Evolutionary conservation across 2,888 invertebrate species (phyloP).

Genomic region (Perizoma affinitatum): DNA sequence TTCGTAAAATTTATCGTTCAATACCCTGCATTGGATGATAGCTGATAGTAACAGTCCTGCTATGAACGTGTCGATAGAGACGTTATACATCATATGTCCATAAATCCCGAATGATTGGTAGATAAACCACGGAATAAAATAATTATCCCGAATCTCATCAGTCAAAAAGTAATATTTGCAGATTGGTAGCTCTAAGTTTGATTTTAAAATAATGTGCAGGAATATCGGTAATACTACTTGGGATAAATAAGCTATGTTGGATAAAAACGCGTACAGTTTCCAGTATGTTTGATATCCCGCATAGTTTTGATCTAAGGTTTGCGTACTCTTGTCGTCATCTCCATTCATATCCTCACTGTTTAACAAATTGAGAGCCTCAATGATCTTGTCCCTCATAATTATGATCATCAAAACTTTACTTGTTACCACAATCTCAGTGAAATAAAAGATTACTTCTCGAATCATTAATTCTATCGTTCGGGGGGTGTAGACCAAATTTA

Average conservation of each 20-base stretch:
- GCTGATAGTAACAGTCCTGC: constrained; percentile 59
- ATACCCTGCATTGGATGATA: constrained; percentile 57
- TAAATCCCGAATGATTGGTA: constrained; percentile 67
- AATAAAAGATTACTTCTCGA: constrained; percentile 64
- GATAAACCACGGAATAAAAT: constrained; percentile 55
- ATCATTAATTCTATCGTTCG: constrained; percentile 60
- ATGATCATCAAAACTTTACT: constrained; percentile 63
- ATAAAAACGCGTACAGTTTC: constrained; percentile 46
- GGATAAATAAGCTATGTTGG: constrained; percentile 49
- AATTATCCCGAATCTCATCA: constrained; percentile 50
- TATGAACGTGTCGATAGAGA: constrained; percentile 61
- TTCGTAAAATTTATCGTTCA: constrained; percentile 55
- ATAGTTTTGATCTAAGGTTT: constrained; percentile 48
- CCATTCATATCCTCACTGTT: constrained; percentile 58
- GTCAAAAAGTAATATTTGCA: constrained; percentile 69
- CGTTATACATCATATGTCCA: constrained; percentile 67
- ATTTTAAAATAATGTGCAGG: constrained; percentile 47
- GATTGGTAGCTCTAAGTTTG: constrained; percentile 58
- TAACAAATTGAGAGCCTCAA: constrained; percentile 55
- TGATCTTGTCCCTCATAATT: constrained; percentile 53
- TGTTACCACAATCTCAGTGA: constrained; percentile 56
- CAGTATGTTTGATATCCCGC: constrained; percentile 49
- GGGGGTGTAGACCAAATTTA: constrained; percentile 64
- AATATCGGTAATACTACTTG: constrained; percentile 54
- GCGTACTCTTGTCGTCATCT: constrained; percentile 46